A percentile compares a stretch with the other conserved stretches of the same genome.
Conservation (phyloP, 92 coral and sea anemone species). For the Diadumene lineata region DNA sequence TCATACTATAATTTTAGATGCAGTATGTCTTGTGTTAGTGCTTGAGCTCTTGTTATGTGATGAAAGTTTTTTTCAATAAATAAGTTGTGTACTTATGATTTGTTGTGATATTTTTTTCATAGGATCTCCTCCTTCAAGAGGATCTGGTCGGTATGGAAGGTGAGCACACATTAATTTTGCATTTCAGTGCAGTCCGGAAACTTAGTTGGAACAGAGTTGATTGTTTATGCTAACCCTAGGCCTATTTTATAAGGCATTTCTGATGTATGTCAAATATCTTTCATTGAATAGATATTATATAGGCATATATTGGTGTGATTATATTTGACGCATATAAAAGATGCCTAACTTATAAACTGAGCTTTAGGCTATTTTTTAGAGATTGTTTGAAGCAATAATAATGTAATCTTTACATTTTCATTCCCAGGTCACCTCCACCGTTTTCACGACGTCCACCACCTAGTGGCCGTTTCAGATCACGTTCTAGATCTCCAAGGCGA, state of each 20-base stretch:
- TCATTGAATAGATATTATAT: background rate
- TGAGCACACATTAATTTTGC: background rate
- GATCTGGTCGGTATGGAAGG: slow-evolving; percentile 8
- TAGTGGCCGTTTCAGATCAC: slow-evolving; percentile 27
- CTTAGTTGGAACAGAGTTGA: background rate
- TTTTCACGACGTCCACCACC: slow-evolving; percentile 25
- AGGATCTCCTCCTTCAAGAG: slow-evolving; percentile 8
- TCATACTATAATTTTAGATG: too few relatives aligned
- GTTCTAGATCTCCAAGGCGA: slow-evolving; percentile 39
- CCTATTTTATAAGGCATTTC: background rate
- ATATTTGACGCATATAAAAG: background rate
- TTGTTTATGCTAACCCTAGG: background rate
- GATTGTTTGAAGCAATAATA: too few relatives aligned
- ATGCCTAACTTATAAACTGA: too few relatives aligned
- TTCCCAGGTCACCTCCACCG: slow-evolving; percentile 28
- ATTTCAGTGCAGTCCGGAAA: background rate
- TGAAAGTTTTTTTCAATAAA: too few relatives aligned
- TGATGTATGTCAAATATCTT: background rate
- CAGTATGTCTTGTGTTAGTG: too few relatives aligned
- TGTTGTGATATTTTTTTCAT: background rate
- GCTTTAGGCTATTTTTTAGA: too few relatives aligned
- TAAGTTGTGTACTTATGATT: background rate
- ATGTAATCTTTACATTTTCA: too few relatives aligned
- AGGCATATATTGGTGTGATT: background rate
- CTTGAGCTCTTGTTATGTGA: too few relatives aligned